Percentiles rank a stretch among this genome's conserved stretches.
These are phyloP conservation scores for Saturnia japonica DNA, from an alignment of 2,888 invertebrate species.

Conservation along the genomic window DNA sequence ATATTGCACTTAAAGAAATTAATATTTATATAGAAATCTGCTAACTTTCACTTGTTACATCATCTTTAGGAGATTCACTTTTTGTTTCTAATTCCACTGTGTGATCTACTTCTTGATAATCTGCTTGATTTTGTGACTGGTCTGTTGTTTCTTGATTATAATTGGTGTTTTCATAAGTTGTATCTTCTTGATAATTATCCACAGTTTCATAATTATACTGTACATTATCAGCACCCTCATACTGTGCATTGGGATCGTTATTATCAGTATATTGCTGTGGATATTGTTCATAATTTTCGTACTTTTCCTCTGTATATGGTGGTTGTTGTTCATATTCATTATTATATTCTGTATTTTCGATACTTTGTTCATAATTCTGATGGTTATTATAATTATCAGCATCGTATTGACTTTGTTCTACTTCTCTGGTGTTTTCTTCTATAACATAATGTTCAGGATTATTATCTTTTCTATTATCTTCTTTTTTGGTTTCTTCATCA, in stretches of 20 bases:
- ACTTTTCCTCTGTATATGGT: conserved; percentile 55
- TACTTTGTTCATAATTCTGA: conserved; percentile 43
- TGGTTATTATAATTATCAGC: conserved; percentile 45
- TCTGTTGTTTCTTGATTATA: conserved; percentile 40
- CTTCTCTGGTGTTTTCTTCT: conserved; percentile 42
- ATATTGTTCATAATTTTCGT: conserved; percentile 62
- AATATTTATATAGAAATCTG: conserved; percentile 43
- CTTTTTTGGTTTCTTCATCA: conserved; percentile 26
- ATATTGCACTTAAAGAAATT: conserved; percentile 63
- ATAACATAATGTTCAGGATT: conserved; percentile 34
- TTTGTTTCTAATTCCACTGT: conserved; percentile 36
- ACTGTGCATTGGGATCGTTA: conserved; percentile 51
- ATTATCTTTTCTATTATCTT: conserved; percentile 30
- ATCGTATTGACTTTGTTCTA: conserved; percentile 41
- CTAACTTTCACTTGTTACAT: conserved; percentile 65
- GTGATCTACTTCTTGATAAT: conserved; percentile 30
- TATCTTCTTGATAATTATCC: conserved; percentile 53
- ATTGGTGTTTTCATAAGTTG: conserved; percentile 56
- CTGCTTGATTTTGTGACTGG: conserved; percentile 30
- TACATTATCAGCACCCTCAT: conserved; percentile 35
- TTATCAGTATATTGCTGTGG: conserved; percentile 50
- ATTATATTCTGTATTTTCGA: conserved; percentile 34
- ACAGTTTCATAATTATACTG: conserved; percentile 59
- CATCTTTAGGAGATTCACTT: conserved; percentile 50
- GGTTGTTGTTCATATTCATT: conserved; percentile 45